Evolutionary conservation across 1,140 invertebrate species (phyloP).

Genomic region (Maconellicoccus hirsutus): DNA sequence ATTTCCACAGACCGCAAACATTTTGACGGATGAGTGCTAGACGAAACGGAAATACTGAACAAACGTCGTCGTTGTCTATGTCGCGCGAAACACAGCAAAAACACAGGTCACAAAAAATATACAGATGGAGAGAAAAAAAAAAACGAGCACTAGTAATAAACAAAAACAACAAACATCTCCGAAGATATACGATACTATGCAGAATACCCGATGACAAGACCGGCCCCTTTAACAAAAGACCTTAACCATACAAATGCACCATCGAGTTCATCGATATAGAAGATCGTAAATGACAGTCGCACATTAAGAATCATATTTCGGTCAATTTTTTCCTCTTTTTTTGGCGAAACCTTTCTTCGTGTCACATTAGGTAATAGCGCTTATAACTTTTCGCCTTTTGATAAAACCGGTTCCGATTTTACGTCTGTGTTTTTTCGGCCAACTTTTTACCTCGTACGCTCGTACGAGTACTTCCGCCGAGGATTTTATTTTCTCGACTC

Average conservation of each 20-base stretch:
- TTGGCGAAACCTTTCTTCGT: not conserved
- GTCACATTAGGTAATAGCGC: not conserved
- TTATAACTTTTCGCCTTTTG: not conserved
- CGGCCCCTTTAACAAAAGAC: not conserved
- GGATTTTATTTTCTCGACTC: no score
- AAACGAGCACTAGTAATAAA: not conserved
- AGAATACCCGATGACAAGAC: not conserved
- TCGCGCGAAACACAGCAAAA: no score
- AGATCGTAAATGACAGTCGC: not conserved
- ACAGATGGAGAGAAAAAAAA: not conserved
- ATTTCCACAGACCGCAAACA: slow-evolving; percentile 6
- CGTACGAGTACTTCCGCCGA: no score
- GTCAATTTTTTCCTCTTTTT: not conserved
- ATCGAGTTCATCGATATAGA: slow-evolving; percentile 1
- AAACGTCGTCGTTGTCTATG: not conserved
- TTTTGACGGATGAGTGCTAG: slow-evolving; percentile 7
- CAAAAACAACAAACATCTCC: not conserved
- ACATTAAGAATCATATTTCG: slow-evolving; percentile 1
- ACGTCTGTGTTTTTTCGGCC: no score
- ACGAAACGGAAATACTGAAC: slow-evolving; percentile 8
- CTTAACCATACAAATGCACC: not conserved
- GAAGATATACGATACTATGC: not conserved
- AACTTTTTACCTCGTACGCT: no score
- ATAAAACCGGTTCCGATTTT: not conserved
- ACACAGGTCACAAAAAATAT: no score